A percentile compares a stretch with the other conserved stretches of the same genome.
phyloP scores from a whole-genome alignment of 1,140 invertebrate genomes.

The Drosophila tropicalis region DNA sequence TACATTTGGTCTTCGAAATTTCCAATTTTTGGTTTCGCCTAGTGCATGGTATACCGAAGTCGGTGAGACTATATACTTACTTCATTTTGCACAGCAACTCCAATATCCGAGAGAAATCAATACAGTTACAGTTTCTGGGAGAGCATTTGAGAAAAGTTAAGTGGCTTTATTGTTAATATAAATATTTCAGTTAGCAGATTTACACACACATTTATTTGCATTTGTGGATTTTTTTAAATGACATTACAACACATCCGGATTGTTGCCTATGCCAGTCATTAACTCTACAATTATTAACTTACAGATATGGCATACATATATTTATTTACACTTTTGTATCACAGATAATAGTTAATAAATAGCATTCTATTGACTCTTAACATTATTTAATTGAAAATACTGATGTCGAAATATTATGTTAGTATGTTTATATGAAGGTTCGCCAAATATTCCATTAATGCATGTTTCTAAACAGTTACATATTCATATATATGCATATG shows the following conservation, averaged over 20 bases:
- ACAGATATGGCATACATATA: background rate
- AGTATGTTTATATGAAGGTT: conserved; percentile 33
- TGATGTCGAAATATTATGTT: background rate
- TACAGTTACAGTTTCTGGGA: too few relatives aligned
- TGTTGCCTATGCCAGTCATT: conserved; percentile 42
- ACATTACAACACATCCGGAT: conserved; percentile 37
- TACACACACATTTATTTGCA: conserved; percentile 54
- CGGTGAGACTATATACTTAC: too few relatives aligned
- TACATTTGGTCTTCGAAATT: too few relatives aligned
- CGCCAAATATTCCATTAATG: conserved; percentile 19
- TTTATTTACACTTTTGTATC: conserved; percentile 64
- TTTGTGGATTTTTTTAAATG: conserved; percentile 42
- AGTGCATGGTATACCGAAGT: too few relatives aligned
- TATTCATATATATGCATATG: too few relatives aligned
- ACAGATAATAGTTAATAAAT: conserved; percentile 60
- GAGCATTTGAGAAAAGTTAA: conserved; percentile 8
- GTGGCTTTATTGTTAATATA: conserved; percentile 43
- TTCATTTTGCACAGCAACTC: too few relatives aligned
- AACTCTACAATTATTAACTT: conserved; percentile 35
- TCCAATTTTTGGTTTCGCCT: too few relatives aligned
- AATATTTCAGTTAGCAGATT: conserved; percentile 32
- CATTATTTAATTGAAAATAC: background rate
- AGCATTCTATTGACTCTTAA: conserved; percentile 4
- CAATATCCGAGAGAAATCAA: too few relatives aligned
- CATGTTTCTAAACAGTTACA: background rate